A percentile compares a stretch with the other conserved stretches of the same genome.
phyloP scores from a whole-genome alignment of 2,888 invertebrate species.

The Petrophora chlorosata region DNA sequence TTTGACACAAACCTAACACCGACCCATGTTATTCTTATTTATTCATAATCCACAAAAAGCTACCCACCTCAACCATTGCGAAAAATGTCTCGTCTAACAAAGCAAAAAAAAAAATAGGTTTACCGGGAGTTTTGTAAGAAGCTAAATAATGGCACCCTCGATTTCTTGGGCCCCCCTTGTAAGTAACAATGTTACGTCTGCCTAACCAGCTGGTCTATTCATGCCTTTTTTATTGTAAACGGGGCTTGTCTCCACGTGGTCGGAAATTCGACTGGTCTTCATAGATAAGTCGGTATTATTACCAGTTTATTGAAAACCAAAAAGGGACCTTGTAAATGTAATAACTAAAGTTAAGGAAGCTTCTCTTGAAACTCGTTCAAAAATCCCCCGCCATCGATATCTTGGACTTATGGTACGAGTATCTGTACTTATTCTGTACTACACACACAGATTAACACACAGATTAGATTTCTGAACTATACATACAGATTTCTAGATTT shows the following conservation, averaged over 20 bases:
- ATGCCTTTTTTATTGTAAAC: slow-evolving; percentile 50
- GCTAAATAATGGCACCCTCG: slow-evolving; percentile 63
- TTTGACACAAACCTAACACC: slow-evolving; percentile 65
- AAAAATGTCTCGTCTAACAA: slow-evolving; percentile 67
- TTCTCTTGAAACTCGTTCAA: too few relatives aligned
- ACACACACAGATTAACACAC: too few relatives aligned
- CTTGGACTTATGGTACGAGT: too few relatives aligned
- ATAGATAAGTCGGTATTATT: slow-evolving; percentile 35
- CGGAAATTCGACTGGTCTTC: slow-evolving; percentile 61
- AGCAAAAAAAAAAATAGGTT: slow-evolving; percentile 47
- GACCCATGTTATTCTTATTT: slow-evolving; percentile 55
- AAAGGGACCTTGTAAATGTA: too few relatives aligned
- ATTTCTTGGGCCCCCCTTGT: slow-evolving; percentile 65
- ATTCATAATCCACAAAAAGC: slow-evolving; percentile 51
- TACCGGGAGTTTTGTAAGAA: slow-evolving; percentile 35
- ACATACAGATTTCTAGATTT: too few relatives aligned
- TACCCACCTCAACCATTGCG: slow-evolving; percentile 55
- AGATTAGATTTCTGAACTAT: too few relatives aligned
- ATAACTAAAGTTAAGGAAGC: too few relatives aligned
- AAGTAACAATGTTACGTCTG: slow-evolving; percentile 72
- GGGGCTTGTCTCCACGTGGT: slow-evolving; percentile 67
- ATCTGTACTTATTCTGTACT: too few relatives aligned
- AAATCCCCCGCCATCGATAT: too few relatives aligned
- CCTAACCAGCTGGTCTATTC: slow-evolving; percentile 79
- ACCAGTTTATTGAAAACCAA: too few relatives aligned